Evolutionary conservation across 1,140 invertebrate genomes (phyloP), one percentile per base, ranked within the genome.

Genomic region (Phocides pigmalion): DNA sequence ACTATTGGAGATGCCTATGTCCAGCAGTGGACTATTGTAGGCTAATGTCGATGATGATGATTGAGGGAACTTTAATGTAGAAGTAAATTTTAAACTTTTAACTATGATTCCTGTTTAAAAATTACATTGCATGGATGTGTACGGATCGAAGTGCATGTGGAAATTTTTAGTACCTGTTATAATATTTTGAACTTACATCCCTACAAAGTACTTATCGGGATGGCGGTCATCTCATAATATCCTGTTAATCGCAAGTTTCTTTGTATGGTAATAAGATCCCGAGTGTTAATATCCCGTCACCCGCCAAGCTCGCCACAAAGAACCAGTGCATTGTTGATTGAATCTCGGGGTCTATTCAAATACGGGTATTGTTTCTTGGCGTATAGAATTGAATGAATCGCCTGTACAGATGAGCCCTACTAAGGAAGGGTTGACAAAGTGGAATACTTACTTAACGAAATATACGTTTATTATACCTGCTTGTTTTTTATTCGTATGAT

Each of bases 271-370:
- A 42, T 56, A 56, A 25, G 51, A 56, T 22, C 37, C 51, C 17
- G n/a, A 25, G 53, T 44, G 53, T 56, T 56, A 50, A 63, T 54
- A 28, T 32, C 44, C 46, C 35, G 46, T 49, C 50, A 17, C 19
- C 41, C 44, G 35, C 12, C n/a, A 59, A 16, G 63, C 28, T 61
- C 62, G 66, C 73, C 65, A 72, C 70, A 74, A 66, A 56, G 62
- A 64, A 37, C 41, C 53, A 65, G 66, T 28, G 68, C 63, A 82
- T 79, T 78, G 79, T 83, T 72, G 77, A 85, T 82, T 84, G 66
- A 82, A 82, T 82, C 61, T 62, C 73, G 70, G 69, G 66, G 69
- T 68, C 76, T 76, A 84, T 87, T 85, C 78, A 82, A 82, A 82
- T 70, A 74, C 28, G 28, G 8, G 28, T 71, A 83, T 87, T 85